A percentile compares a stretch with the other conserved stretches of the same genome.
Evolutionary conservation across 2,888 invertebrate genomes (phyloP).

Genomic region (Cryptocephalus moraei): DNA sequence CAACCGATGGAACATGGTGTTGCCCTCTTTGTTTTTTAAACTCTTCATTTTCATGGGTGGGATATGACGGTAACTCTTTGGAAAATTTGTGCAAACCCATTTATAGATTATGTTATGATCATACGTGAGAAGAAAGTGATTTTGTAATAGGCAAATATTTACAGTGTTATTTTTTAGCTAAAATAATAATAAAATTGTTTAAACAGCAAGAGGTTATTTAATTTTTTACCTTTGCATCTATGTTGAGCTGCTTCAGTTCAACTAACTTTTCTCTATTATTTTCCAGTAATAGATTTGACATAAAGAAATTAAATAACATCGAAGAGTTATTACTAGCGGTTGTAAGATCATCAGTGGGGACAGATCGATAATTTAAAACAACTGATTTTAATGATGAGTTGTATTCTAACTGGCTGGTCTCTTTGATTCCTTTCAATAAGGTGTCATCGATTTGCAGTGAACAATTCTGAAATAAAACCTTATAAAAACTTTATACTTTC

Average conservation of each 20-base stretch:
- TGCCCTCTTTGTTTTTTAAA: neutral
- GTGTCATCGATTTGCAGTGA: constrained; percentile 61
- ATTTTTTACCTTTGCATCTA: constrained; percentile 53
- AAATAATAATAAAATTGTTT: constrained; percentile 14
- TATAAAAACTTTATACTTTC: neutral
- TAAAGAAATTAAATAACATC: constrained; percentile 52
- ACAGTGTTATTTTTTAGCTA: constrained; percentile 53
- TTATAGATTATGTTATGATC: constrained; percentile 51
- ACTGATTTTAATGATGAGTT: constrained; percentile 44
- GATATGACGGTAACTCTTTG: constrained; percentile 31
- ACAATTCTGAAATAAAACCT: constrained; percentile 49
- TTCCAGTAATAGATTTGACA: constrained; percentile 52
- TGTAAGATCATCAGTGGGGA: constrained; percentile 22
- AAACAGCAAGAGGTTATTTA: neutral
- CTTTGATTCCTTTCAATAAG: constrained; percentile 56
- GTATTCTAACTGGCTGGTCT: constrained; percentile 59
- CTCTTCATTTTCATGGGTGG: neutral
- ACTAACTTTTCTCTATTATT: constrained; percentile 49
- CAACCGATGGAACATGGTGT: constrained; percentile 36
- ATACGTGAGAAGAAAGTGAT: constrained; percentile 59
- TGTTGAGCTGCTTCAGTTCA: constrained; percentile 45
- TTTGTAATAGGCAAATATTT: constrained; percentile 57
- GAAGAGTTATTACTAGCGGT: constrained; percentile 37
- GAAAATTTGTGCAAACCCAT: constrained; percentile 47
- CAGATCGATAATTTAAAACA: constrained; percentile 26